Evolutionary conservation across 1,140 invertebrate genomes (phyloP).

Genomic region (Trichonephila inaurata): DNA sequence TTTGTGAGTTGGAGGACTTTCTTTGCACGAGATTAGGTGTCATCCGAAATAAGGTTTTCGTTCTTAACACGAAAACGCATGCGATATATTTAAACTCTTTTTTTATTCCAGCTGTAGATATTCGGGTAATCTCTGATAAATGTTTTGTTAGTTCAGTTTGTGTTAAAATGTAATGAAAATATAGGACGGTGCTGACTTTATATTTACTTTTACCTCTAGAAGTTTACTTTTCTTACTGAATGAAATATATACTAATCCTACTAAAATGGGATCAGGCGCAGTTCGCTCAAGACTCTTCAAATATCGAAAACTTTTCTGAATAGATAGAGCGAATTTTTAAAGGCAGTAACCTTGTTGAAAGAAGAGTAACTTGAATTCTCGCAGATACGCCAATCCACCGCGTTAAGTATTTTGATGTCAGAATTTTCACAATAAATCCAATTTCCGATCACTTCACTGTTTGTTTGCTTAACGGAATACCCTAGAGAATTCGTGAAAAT

Average conservation of each 20-base stretch:
- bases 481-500: neutral
- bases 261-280: neutral
- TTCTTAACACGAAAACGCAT: neutral
- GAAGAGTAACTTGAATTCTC: neutral
- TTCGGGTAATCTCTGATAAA: conserved; percentile 40
- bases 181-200: neutral
- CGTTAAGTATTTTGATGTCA: neutral
- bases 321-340: neutral
- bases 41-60: neutral
- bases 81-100: neutral
- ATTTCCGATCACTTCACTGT: neutral
- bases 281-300: neutral
- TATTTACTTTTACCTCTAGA: neutral
- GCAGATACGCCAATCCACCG: neutral
- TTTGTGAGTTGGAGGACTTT: neutral
- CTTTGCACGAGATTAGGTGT: neutral
- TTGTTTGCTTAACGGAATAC: neutral
- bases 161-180: conserved; percentile 28
- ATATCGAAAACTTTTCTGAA: neutral
- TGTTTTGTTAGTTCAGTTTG: neutral
- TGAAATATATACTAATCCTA: conserved; percentile 32
- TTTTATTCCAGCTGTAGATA: neutral
- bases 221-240: conserved; percentile 16
- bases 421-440: neutral
- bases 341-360: neutral